These are phyloP conservation scores for Mamestra brassicae DNA, from an alignment of 2,888 invertebrate genomes.

Conservation along the genomic window DNA sequence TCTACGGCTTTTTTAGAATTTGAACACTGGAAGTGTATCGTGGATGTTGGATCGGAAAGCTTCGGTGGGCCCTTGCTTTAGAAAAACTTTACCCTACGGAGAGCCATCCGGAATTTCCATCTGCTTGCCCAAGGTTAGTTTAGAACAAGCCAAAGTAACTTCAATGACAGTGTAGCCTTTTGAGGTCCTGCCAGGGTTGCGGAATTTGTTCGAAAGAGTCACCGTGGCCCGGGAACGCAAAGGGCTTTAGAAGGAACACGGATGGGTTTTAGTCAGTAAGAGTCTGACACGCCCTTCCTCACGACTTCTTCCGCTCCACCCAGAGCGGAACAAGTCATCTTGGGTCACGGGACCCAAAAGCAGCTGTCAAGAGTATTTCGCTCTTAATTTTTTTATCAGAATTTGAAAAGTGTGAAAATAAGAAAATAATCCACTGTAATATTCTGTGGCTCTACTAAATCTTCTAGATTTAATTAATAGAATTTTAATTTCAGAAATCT, in stretches of 20 bases:
- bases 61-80: conserved; percentile 80
- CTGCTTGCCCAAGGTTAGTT: conserved; percentile 77
- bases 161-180: too few relatives aligned
- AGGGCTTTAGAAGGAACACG: too few relatives aligned
- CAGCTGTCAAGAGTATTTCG: too few relatives aligned
- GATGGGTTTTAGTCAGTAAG: too few relatives aligned
- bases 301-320: too few relatives aligned
- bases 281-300: too few relatives aligned
- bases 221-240: too few relatives aligned
- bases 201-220: too few relatives aligned
- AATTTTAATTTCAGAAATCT: conserved; percentile 75
- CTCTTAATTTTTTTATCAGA: not conserved
- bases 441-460: not conserved
- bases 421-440: not conserved
- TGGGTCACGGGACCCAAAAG: too few relatives aligned
- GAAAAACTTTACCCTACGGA: conserved; percentile 69
- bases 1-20: conserved; percentile 25
- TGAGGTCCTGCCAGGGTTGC: too few relatives aligned
- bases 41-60: conserved; percentile 75
- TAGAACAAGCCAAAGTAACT: not conserved
- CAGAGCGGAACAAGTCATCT: too few relatives aligned
- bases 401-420: not conserved
- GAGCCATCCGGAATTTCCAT: conserved; percentile 81
- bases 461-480: not conserved
- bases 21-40: conserved; percentile 65